Base-by-base conservation (phyloP, 2,113 vertebrate genomes). In the Lepus europaeus region DNA sequence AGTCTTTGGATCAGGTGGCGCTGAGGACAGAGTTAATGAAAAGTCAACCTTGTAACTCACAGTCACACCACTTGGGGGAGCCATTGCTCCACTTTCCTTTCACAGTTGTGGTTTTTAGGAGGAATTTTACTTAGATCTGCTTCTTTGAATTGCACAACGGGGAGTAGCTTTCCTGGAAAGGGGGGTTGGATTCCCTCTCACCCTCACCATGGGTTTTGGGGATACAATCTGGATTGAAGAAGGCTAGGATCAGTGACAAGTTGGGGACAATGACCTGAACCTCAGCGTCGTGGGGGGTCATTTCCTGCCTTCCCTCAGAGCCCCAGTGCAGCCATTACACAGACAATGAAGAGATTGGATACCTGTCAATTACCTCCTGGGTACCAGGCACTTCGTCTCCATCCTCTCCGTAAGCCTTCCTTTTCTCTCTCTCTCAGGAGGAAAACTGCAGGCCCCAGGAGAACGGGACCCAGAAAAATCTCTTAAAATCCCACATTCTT, bases 41-140 rank as follows among this genome's bases (percentile, higher is more conserved):
- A 89, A 33, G 2, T 1, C 49, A 6, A 61, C 31, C 6, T 5
- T 29, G 73, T 31, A 51, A 31, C 91, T 87, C 19, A 2, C 2
- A 73, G 7, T 59, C 13, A 6, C 1, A 53, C 84, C 97, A 77
- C 95, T 13, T n/a, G 29, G 95, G 51, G 97, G 36, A 45, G 74
- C 59, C 76, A 80, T 96, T n/a, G 91, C 70, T 84, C 95, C 73
- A 91, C 53, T 29, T 39, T 66, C 68, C n/a, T 53, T 45, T 63
- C 3, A 0, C 53, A 16, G 56, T 45, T 13, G 9, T n/a, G 49
- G 77, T 49, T 86, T 31, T 86, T 33, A 6, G 33, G 59, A 85
- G 25, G 27, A 56, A 64, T 84, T 93, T 80, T 51, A 33, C 90
- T 88, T 64, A 53, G 69, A 53, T 91, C n/a, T 78, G 69, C 53